phyloP scores from a whole-genome alignment of 1,140 invertebrate genomes.

The Procambarus virginalis region DNA sequence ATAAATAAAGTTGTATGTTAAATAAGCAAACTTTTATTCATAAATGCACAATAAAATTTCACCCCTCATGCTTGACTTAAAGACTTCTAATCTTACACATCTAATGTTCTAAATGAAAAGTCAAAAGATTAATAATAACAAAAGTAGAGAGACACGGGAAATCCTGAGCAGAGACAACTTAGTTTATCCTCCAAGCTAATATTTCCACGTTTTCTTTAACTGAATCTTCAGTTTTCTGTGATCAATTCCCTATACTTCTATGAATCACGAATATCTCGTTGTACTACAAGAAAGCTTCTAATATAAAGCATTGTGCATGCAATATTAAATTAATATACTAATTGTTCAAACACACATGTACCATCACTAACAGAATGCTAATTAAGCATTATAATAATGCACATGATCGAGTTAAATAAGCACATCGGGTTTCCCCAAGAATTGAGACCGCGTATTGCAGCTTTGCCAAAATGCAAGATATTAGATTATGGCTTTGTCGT shows the following conservation, averaged over 20 bases:
- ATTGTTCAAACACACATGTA: slow-evolving; percentile 51
- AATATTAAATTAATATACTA: slow-evolving; percentile 64
- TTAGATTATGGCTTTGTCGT: slow-evolving; percentile 66
- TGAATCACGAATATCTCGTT: slow-evolving; percentile 72
- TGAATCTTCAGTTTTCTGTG: slow-evolving; percentile 68
- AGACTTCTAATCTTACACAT: slow-evolving; percentile 63
- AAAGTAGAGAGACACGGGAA: slow-evolving; percentile 41
- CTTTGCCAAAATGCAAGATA: slow-evolving; percentile 66
- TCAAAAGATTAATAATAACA: slow-evolving; percentile 39
- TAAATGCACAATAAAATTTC: slow-evolving; percentile 64
- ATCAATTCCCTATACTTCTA: slow-evolving; percentile 68
- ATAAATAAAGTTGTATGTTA: slow-evolving; percentile 72
- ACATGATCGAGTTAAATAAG: slow-evolving; percentile 60
- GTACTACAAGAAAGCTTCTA: slow-evolving; percentile 57
- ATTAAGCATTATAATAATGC: slow-evolving; percentile 64
- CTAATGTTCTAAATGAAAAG: slow-evolving; percentile 58
- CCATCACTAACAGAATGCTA: slow-evolving; percentile 61
- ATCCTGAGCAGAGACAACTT: slow-evolving; percentile 69
- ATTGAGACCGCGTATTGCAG: slow-evolving; percentile 63
- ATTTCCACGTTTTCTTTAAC: slow-evolving; percentile 70
- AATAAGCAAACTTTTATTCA: slow-evolving; percentile 69
- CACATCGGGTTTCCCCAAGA: slow-evolving; percentile 61
- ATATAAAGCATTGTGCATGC: slow-evolving; percentile 70
- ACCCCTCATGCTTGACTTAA: slow-evolving; percentile 64
- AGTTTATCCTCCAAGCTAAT: slow-evolving; percentile 71